Conservation (phyloP, 2,888 invertebrate species). For the Caenorhabditis wallacei region DNA sequence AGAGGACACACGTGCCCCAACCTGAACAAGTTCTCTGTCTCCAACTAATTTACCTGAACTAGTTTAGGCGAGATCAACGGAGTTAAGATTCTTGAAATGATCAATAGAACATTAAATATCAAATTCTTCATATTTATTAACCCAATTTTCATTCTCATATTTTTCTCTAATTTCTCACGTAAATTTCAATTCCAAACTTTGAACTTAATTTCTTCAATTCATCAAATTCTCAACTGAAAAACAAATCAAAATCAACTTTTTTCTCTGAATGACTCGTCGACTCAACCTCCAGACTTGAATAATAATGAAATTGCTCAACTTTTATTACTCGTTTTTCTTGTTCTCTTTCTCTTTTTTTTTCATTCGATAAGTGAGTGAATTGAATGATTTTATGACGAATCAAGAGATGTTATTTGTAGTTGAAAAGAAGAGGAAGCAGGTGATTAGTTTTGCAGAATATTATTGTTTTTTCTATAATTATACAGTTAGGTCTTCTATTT, state of each 20-base stretch:
- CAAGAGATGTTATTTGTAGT: conserved; percentile 7
- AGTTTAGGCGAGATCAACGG: too few species aligned
- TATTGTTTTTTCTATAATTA: background rate
- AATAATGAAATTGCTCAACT: conserved; percentile 30
- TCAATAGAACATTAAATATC: too few species aligned
- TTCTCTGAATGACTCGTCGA: too few species aligned
- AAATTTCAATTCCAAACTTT: conserved; percentile 3
- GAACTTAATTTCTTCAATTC: conserved; percentile 21
- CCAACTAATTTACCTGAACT: too few species aligned
- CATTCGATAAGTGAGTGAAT: background rate
- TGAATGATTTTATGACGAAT: conserved; percentile 26
- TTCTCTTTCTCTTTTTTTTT: conserved; percentile 13
- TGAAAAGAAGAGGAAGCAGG: background rate
- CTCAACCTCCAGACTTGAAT: conserved; percentile 5
- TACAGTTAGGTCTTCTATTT: too few species aligned
- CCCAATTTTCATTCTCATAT: too few species aligned
- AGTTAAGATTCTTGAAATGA: too few species aligned
- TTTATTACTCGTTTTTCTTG: conserved; percentile 26
- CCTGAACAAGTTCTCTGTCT: too few species aligned
- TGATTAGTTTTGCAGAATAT: background rate
- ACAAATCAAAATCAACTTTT: conserved; percentile 28
- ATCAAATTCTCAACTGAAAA: conserved; percentile 6
- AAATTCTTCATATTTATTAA: too few species aligned
- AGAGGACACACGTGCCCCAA: too few species aligned
- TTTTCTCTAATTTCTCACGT: conserved; percentile 1